Conservation (phyloP, 2,888 invertebrate genomes). For the Acleris cristana region DNA sequence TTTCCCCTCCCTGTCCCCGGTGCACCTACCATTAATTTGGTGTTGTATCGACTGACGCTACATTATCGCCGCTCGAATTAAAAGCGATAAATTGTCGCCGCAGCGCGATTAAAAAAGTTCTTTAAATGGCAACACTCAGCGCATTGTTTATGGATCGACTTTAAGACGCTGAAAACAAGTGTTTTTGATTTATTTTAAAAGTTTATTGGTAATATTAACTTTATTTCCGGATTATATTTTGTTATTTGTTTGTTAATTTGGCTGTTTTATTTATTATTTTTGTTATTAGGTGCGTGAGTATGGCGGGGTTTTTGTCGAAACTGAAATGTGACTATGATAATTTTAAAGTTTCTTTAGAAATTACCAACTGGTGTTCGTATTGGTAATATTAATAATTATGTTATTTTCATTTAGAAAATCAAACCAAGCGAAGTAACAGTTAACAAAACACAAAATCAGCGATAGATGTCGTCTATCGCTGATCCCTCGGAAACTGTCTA, state of each 20-base stretch:
- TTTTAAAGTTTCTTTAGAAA: too few species aligned
- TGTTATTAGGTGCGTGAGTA: not conserved
- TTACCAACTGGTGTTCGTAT: too few species aligned
- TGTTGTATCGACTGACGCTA: conserved; percentile 37
- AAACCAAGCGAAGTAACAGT: too few species aligned
- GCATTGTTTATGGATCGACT: conserved; percentile 33
- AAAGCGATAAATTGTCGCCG: conserved; percentile 35
- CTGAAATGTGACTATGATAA: too few species aligned
- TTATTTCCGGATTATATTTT: not conserved
- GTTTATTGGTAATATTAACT: not conserved
- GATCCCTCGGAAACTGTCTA: too few species aligned
- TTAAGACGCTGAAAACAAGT: conserved; percentile 6
- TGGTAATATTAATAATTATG: too few species aligned
- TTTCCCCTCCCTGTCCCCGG: conserved; percentile 3
- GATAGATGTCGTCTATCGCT: too few species aligned
- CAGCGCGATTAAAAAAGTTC: conserved; percentile 36
- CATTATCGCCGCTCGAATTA: conserved; percentile 37
- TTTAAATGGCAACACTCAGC: conserved; percentile 26
- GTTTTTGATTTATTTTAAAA: conserved; percentile 4
- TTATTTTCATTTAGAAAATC: too few species aligned
- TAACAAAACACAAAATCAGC: too few species aligned
- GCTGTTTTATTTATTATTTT: not conserved
- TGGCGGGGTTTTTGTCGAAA: too few species aligned
- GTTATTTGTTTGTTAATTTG: not conserved
- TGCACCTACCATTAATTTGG: conserved; percentile 36